Conservation (phyloP, 2,113 vertebrate species). For the Hyperoodon ampullatus region DNA sequence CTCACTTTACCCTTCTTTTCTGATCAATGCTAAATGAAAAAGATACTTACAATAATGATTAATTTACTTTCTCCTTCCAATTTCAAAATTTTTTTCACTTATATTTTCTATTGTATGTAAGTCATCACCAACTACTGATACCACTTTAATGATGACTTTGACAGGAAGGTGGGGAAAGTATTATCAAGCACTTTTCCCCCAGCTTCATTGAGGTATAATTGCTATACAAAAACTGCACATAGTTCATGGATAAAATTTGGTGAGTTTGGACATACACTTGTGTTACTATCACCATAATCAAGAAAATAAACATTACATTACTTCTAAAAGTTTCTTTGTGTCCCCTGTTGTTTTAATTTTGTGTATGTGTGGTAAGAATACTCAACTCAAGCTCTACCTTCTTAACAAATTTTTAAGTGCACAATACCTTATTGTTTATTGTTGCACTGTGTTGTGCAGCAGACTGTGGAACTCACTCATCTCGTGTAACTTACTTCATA, state of each 20-base stretch:
- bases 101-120: not conserved
- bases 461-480: not conserved
- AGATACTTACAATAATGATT: not conserved
- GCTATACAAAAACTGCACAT: not conserved
- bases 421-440: not conserved
- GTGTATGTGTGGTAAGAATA: not conserved
- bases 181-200: not conserved
- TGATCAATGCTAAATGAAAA: constrained; percentile 27
- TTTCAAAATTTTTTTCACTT: not conserved
- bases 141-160: not conserved
- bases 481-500: not conserved
- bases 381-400: not conserved
- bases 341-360: not conserved
- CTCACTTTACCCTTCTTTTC: not conserved
- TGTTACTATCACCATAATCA: not conserved
- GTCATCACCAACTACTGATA: not conserved
- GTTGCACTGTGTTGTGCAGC: not conserved
- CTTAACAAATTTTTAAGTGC: not conserved
- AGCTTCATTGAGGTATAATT: not conserved
- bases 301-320: not conserved
- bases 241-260: not conserved
- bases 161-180: not conserved
- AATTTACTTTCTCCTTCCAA: constrained; percentile 21
- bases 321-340: not conserved
- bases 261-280: not conserved